These are phyloP conservation scores for Lepidocyrtinus sp. DNA, from an alignment of 2,888 invertebrate species.

Conservation along the genomic window DNA sequence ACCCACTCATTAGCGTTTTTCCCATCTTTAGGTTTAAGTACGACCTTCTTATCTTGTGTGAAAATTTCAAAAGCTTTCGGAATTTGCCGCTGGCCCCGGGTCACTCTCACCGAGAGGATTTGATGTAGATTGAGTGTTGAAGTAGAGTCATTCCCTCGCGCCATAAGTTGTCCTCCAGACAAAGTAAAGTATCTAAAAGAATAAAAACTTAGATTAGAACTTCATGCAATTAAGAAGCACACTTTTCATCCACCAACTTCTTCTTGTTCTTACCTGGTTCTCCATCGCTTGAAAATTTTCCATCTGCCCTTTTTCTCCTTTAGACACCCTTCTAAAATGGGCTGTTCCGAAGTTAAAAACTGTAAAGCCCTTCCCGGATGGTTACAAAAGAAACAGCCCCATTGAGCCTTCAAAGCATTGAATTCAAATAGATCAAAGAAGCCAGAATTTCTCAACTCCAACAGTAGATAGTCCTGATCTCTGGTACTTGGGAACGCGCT, in stretches of 20 bases:
- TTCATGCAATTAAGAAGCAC: too few species aligned
- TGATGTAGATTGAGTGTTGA: slow-evolving; percentile 88
- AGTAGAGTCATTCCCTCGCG: slow-evolving; percentile 71
- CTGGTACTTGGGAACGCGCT: slow-evolving; percentile 93
- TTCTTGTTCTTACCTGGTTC: slow-evolving; percentile 84
- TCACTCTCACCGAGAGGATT: slow-evolving; percentile 94
- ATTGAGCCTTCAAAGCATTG: slow-evolving; percentile 77
- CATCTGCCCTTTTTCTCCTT: slow-evolving; percentile 95
- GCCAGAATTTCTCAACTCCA: slow-evolving; percentile 87
- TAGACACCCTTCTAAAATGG: slow-evolving; percentile 90
- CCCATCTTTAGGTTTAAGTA: slow-evolving; percentile 94
- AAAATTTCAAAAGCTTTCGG: slow-evolving; percentile 98
- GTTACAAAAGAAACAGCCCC: slow-evolving; percentile 95
- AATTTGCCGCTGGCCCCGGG: slow-evolving; percentile 90
- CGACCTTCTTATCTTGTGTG: slow-evolving; percentile 92
- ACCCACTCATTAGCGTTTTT: slow-evolving; percentile 97
- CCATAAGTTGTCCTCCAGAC: slow-evolving; percentile 86
- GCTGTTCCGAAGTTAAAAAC: slow-evolving; percentile 81
- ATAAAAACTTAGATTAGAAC: too few species aligned
- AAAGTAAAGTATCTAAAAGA: slow-evolving; percentile 89
- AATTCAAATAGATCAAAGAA: slow-evolving; percentile 96
- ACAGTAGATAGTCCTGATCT: slow-evolving; percentile 89
- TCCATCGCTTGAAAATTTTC: slow-evolving; percentile 92
- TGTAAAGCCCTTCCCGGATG: slow-evolving; percentile 87
- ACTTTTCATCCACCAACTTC: too few species aligned